Evolutionary conservation across 92 coral and sea anemone species (phyloP), one percentile per base, ranked within the genome.

Genomic region (Epizoanthus rinbou): DNA sequence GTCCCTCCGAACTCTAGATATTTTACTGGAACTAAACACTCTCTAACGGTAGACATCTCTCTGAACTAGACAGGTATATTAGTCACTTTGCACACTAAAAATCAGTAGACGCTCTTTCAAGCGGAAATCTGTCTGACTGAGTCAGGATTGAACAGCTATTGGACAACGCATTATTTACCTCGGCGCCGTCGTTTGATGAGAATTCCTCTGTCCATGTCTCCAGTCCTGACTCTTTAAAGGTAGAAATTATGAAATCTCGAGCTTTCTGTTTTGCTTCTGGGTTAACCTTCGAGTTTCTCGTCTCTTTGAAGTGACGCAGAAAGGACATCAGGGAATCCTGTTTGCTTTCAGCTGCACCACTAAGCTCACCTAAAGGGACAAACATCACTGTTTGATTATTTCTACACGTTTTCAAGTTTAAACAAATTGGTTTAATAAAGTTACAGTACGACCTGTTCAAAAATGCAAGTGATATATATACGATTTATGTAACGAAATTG

Each of bases 121-220:
- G 43, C 43, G 6, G 43, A 37, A 0, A 37, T 37, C 43, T 37
- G 2, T 37, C 43, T 37, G 43, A 37, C 5, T 37, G 43, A 37
- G 6, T 37, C 43, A 37, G 43, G 6, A 37, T 37, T 3, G 2
- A 37, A 37, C 43, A 37, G 43, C 43, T 37, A 9, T 69, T 37
- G 53, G 10, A 31, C 67, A 18, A 67, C 5, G 5, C 0, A 45
- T 6, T 7, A 13, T 73, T 57, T 70, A 84, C 91, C 76, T 85
- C 11, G 1, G 73, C 66, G 8, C 39, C 82, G 19, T 82, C 65
- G 71, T 80, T 90, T 65, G 87, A 81, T 31, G 80, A 70, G 60
- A 95, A 88, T 64, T 82, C 86, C 73, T 95, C 94, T 16, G 90
- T 80, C 98, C 98, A 95, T 47, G 95, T 93, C 79, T 85, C 80